These are phyloP conservation scores for Plebejus melissa DNA, from an alignment of 2,888 invertebrate genomes.

Conservation along the genomic window DNA sequence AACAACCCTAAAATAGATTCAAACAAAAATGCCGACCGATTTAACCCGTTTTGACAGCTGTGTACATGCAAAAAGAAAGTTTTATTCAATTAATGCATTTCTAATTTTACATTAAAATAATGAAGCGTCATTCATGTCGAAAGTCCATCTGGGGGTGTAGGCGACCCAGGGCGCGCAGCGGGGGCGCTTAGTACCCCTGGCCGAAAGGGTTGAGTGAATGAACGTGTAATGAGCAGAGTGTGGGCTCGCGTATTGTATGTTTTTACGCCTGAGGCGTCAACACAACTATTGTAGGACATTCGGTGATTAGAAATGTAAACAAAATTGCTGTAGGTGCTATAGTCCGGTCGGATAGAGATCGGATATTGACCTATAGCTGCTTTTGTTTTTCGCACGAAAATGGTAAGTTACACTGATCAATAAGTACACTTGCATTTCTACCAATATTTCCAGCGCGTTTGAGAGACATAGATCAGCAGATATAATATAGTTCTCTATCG, in stretches of 20 bases:
- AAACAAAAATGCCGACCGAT: neutral
- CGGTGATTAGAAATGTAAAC: conserved; percentile 10
- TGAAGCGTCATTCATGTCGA: conserved; percentile 27
- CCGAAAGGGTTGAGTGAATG: conserved; percentile 51
- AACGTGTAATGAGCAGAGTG: conserved; percentile 59
- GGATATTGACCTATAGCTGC: no score
- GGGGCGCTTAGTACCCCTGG: conserved; percentile 41
- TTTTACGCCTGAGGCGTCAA: conserved; percentile 45
- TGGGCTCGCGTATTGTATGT: conserved; percentile 47
- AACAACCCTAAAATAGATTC: conserved; percentile 13
- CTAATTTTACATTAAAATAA: conserved; percentile 30
- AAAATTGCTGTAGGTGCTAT: neutral
- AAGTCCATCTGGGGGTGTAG: conserved; percentile 45
- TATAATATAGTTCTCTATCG: no score
- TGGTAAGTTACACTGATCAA: no score
- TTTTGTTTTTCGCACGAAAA: no score
- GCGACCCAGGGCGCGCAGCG: conserved; percentile 55
- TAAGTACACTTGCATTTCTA: no score
- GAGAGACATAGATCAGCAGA: no score
- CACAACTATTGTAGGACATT: conserved; percentile 37
- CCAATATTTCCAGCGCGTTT: no score
- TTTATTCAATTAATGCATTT: conserved; percentile 20
- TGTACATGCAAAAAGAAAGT: conserved; percentile 26
- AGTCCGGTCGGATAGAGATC: neutral
- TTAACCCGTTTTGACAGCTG: conserved; percentile 26